Percentiles rank a stretch among this genome's conserved stretches.
Evolutionary conservation across 1,140 invertebrate species (phyloP).

Genomic region (Venustaconcha ellipsiformis): DNA sequence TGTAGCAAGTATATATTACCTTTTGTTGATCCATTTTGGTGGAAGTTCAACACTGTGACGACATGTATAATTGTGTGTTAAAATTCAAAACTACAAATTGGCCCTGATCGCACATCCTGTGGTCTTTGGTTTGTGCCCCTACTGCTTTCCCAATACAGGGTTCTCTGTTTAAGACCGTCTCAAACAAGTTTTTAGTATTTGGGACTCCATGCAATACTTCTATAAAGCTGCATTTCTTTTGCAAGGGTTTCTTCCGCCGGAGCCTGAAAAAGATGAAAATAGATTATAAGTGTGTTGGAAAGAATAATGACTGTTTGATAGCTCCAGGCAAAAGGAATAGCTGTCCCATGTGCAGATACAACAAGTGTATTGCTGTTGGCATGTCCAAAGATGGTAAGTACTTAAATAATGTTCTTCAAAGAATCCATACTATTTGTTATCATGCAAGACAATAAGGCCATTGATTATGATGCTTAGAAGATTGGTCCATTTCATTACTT

Average conservation of each 20-base stretch:
- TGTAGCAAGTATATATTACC: too few species aligned
- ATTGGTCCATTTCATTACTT: too few species aligned
- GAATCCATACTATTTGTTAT: neutral
- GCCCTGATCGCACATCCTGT: neutral
- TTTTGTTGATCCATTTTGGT: too few species aligned
- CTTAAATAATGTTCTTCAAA: neutral
- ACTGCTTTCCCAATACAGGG: neutral
- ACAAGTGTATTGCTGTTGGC: slow-evolving; percentile 61
- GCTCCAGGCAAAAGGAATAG: slow-evolving; percentile 50
- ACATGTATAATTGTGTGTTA: too few species aligned
- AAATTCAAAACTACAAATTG: neutral
- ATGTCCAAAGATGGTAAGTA: slow-evolving; percentile 66
- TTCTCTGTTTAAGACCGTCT: neutral
- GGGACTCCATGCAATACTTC: neutral
- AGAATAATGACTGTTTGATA: slow-evolving; percentile 52
- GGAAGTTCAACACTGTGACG: too few species aligned
- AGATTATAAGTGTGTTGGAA: slow-evolving; percentile 53
- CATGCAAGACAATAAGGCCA: neutral
- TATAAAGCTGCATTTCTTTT: slow-evolving; percentile 5
- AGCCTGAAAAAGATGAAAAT: slow-evolving; percentile 51
- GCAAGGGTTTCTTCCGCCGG: slow-evolving; percentile 65
- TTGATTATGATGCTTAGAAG: neutral
- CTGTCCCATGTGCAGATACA: slow-evolving; percentile 61
- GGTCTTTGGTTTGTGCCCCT: neutral
- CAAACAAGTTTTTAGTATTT: neutral